A percentile compares a stretch with the other conserved stretches of the same genome.
Evolutionary conservation across 2,888 invertebrate genomes (phyloP).

Genomic region (Xestobium rufovillosum): DNA sequence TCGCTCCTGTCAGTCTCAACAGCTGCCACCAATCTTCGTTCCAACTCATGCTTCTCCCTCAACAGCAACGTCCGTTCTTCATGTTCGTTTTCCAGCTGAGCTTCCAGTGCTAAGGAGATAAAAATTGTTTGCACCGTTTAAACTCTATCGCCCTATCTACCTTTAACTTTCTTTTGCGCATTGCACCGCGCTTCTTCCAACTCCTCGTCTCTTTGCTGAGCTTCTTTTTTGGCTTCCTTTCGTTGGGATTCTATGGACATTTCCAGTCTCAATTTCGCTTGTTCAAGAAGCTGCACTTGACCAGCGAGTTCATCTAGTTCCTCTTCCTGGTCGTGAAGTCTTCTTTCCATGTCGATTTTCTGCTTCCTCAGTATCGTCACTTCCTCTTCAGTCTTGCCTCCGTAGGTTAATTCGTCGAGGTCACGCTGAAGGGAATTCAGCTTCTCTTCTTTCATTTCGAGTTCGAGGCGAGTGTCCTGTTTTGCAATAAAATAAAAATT

Average conservation of each 20-base stretch:
- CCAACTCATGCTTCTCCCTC: constrained; percentile 86
- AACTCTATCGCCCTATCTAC: constrained; percentile 38
- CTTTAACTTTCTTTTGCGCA: constrained; percentile 87
- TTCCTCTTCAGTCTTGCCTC: constrained; percentile 79
- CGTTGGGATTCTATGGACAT: constrained; percentile 90
- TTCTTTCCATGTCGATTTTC: constrained; percentile 80
- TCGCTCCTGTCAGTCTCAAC: constrained; percentile 70
- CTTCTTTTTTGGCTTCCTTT: constrained; percentile 83
- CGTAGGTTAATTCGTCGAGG: constrained; percentile 75
- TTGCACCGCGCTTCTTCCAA: constrained; percentile 85
- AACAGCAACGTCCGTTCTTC: constrained; percentile 80
- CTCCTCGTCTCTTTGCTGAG: constrained; percentile 87
- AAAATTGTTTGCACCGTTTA: background rate
- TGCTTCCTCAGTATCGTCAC: constrained; percentile 72
- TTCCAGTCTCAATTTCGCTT: constrained; percentile 85
- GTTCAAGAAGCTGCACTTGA: constrained; percentile 69
- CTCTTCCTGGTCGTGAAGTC: constrained; percentile 83
- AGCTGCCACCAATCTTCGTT: constrained; percentile 71
- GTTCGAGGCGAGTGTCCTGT: constrained; percentile 77
- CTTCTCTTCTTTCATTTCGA: constrained; percentile 85
- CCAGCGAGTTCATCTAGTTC: constrained; percentile 94
- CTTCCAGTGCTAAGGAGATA: constrained; percentile 65
- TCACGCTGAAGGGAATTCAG: constrained; percentile 70
- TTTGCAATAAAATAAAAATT: constrained; percentile 18
- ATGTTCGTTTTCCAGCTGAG: constrained; percentile 88